Percentiles rank a stretch among this genome's conserved stretches.
These are phyloP conservation scores for Drosophila flavopinicola DNA, from an alignment of 2,888 invertebrate genomes.

Conservation along the genomic window DNA sequence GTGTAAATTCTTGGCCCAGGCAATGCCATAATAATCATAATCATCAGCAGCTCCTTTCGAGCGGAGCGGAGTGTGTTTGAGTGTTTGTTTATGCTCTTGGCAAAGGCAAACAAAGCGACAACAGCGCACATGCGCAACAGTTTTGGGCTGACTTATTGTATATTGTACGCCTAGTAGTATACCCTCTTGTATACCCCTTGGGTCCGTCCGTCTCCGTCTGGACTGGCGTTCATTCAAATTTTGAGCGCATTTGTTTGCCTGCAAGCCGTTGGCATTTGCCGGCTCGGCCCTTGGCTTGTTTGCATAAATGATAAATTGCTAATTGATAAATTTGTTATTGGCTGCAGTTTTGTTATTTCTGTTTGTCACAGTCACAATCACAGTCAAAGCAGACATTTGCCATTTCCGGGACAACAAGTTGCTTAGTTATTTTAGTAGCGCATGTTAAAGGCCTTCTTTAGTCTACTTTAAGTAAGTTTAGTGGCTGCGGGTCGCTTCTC, in stretches of 20 bases:
- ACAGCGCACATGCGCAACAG: conserved; percentile 59
- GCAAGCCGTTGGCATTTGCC: conserved; percentile 32
- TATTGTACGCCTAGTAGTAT: conserved; percentile 16
- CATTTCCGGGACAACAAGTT: conserved; percentile 48
- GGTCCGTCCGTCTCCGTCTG: neutral
- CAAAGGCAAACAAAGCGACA: conserved; percentile 47
- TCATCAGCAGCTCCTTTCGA: conserved; percentile 23
- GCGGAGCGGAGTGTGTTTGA: conserved; percentile 4
- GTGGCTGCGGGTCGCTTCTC: conserved; percentile 14
- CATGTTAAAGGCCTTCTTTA: neutral
- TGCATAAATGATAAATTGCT: conserved; percentile 68
- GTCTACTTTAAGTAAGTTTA: conserved; percentile 27
- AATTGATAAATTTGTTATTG: conserved; percentile 65
- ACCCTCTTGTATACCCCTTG: neutral
- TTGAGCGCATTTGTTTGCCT: conserved; percentile 50
- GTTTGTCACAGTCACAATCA: neutral
- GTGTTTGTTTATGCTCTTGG: conserved; percentile 55
- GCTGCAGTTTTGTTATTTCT: conserved; percentile 28
- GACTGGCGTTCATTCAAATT: conserved; percentile 30
- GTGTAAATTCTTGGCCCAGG: conserved; percentile 66
- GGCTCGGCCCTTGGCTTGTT: conserved; percentile 50
- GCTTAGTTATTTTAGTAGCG: neutral
- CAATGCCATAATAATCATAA: conserved; percentile 35
- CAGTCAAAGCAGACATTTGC: conserved; percentile 25
- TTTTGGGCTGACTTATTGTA: conserved; percentile 46